Base-by-base conservation (phyloP, 1,140 invertebrate genomes). In the Meloidogyne exigua region DNA sequence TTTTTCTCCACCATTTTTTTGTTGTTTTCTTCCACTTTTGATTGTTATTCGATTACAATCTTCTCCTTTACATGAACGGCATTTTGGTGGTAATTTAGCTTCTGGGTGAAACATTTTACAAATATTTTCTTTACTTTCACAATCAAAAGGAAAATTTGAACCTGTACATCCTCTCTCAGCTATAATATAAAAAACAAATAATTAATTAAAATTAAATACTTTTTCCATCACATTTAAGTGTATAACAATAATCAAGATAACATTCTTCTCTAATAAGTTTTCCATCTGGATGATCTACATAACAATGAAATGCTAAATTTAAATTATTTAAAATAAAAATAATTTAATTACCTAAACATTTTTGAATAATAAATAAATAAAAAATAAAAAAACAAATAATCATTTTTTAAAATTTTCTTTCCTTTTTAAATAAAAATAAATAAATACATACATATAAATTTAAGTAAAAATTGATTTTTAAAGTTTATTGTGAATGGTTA, bases 121-220 rank as follows among this genome's bases (percentile, higher is more conserved):
- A n/a, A 57, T 57, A 57, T 57, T 57, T 57, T 57, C 49, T 57
- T 57, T 57, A 57, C 49, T 57, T 57, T 57, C 49, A 57, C 49
- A 57, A 57, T 57, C 49, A 57, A 57, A 57, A n/a, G 49, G 49
- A 21, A 57, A 57, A 57, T 57, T 57, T n/a, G 49, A n/a, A n/a
- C 49, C 49, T n/a, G 49, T 57, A 57, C 49, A 57, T n/a, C 49
- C 49, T n/a, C 49, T 18, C 21, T 57, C 49, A 57, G 49, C 49
- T 57, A n/a, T 15, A 49, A 49, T 18, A 49, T 49, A 57, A 57
- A n/a, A 57, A n/a, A n/a, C 21, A 57, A 57, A 5, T 15, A 44
- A 57, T n/a, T 44, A 44, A 44, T 15, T 15, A 15, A 44, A 44
- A 44, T 15, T 2, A 15, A 44, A 15, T 9, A 57, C 49, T 57